A percentile compares a stretch with the other conserved stretches of the same genome.
phyloP scores from a whole-genome alignment of 2,797 vertebrate genomes.

The Semaprochilodus insignis region DNA sequence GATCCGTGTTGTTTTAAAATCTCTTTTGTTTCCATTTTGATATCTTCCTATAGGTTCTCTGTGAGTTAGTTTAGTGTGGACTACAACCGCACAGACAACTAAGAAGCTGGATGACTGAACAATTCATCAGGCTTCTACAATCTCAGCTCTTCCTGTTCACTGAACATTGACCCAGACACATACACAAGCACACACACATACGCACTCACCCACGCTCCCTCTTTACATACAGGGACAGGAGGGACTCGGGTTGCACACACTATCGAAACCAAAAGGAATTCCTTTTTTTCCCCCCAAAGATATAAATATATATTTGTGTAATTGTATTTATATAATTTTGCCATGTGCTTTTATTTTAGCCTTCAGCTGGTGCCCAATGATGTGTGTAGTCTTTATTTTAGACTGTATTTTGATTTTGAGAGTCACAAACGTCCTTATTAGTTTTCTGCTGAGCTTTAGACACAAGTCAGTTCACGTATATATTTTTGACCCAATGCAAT shows the following conservation, averaged over 20 bases:
- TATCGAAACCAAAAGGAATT: constrained; percentile 59
- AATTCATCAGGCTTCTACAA: constrained; percentile 35
- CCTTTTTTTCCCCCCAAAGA: constrained; percentile 41
- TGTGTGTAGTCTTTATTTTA: constrained; percentile 49
- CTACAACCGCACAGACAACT: background rate
- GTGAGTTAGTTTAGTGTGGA: constrained; percentile 47
- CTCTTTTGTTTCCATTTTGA: background rate
- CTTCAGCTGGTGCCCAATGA: constrained; percentile 45
- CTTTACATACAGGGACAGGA: constrained; percentile 40
- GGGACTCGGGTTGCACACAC: constrained; percentile 46
- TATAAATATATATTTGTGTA: constrained; percentile 38
- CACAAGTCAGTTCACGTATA: background rate
- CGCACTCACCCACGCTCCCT: constrained; percentile 8
- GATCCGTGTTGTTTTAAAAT: background rate
- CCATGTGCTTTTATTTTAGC: constrained; percentile 53
- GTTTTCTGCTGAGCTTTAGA: constrained; percentile 39
- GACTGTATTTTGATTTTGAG: constrained; percentile 38
- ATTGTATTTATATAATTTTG: constrained; percentile 60
- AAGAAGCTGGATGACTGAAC: constrained; percentile 43
- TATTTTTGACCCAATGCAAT: constrained; percentile 25
- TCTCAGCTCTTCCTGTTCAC: constrained; percentile 49
- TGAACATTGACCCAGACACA: constrained; percentile 43
- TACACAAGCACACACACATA: constrained; percentile 2
- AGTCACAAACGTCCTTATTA: constrained; percentile 18
- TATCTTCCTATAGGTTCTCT: constrained; percentile 50